Conservation (phyloP, 2,113 vertebrate species). For the Aspidoscelis tigris region DNA sequence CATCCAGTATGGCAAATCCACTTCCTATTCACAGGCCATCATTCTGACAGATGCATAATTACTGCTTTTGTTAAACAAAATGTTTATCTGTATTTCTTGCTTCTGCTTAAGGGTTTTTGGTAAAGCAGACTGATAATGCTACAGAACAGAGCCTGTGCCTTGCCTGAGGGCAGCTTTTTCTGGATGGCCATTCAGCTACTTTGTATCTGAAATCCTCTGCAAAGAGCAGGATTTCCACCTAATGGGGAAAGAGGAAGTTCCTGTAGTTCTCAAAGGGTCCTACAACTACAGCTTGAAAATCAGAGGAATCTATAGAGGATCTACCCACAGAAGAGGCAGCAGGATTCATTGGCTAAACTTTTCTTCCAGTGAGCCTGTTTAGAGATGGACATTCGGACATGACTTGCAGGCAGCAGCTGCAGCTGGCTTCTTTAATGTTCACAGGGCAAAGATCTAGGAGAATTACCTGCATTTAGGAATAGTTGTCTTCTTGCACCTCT, state of each 20-base stretch:
- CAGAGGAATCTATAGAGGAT: not conserved
- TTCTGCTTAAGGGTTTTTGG: constrained; percentile 38
- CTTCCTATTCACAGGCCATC: constrained; percentile 39
- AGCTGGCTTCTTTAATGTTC: not conserved
- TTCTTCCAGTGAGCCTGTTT: not conserved
- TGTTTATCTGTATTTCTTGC: constrained; percentile 47
- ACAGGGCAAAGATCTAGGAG: not conserved
- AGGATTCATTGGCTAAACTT: not conserved
- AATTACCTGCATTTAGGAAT: not conserved
- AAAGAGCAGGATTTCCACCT: not conserved
- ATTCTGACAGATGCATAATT: constrained; percentile 22
- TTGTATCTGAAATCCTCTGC: not conserved
- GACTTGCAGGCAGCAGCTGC: not conserved
- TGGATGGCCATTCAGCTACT: constrained; percentile 27
- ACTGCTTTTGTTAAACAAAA: constrained; percentile 43
- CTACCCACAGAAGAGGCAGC: no score
- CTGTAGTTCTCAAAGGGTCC: not conserved
- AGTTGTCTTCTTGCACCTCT: not conserved
- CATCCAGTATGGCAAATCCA: not conserved
- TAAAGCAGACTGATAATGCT: constrained; percentile 33
- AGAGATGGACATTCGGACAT: not conserved
- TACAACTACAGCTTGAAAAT: not conserved
- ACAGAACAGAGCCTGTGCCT: constrained; percentile 39
- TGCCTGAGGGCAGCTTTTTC: constrained; percentile 45
- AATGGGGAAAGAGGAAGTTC: no score